A percentile compares a stretch with the other conserved stretches of the same genome.
Evolutionary conservation across 1,140 invertebrate genomes (phyloP).

Genomic region (Leptestheria dahalacensis): DNA sequence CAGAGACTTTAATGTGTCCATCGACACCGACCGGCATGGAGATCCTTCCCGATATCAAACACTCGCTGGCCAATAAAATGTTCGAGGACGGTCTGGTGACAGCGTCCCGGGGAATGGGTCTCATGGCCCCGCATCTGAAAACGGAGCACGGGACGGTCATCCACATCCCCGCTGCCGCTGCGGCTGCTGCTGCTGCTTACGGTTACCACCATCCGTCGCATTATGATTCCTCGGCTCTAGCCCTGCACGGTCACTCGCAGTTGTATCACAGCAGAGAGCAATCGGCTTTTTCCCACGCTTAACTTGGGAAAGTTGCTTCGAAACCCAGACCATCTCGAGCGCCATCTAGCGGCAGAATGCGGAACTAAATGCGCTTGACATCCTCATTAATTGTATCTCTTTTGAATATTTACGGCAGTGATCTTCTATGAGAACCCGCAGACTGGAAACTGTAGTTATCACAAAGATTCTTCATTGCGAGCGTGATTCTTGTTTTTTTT

Average conservation of each 20-base stretch:
- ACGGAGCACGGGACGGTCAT: not conserved
- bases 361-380: not conserved
- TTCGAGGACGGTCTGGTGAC: slow-evolving; percentile 1
- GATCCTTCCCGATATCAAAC: slow-evolving; percentile 6
- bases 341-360: not conserved
- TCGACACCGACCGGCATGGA: not conserved
- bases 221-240: not conserved
- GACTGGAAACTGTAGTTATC: too few species aligned
- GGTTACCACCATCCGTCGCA: not conserved
- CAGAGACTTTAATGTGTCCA: not conserved
- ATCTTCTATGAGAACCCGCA: too few species aligned
- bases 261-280: slow-evolving; percentile 12
- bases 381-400: too few species aligned
- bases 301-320: not conserved
- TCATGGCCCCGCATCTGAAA: slow-evolving; percentile 6
- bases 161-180: slow-evolving; percentile 6
- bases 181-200: slow-evolving; percentile 4
- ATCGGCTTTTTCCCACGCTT: slow-evolving; percentile 11
- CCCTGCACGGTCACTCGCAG: slow-evolving; percentile 2
- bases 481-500: too few species aligned
- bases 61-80: not conserved
- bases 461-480: too few species aligned
- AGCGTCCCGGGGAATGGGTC: not conserved
- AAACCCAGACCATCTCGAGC: too few species aligned
- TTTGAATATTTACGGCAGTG: too few species aligned